phyloP scores from a whole-genome alignment of 2,888 invertebrate genomes.

The Parnassius mnemosyne region DNA sequence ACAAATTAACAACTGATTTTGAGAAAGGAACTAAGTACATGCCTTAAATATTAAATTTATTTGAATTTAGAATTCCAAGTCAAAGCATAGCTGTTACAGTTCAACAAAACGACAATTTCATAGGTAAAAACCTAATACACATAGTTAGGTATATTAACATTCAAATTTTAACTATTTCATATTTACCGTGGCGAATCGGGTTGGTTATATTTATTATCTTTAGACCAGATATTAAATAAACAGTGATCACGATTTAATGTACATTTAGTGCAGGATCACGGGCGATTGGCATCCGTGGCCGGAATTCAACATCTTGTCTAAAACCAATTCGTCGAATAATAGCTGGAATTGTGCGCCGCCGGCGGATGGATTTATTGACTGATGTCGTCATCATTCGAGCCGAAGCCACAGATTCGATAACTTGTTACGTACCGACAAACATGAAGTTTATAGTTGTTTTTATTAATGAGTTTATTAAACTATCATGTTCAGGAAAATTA shows the following conservation, averaged over 20 bases:
- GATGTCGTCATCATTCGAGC: constrained; percentile 33
- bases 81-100: no score
- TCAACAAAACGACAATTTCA: no score
- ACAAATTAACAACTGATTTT: no score
- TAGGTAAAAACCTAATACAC: no score
- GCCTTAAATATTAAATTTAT: no score
- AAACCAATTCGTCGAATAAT: constrained; percentile 48
- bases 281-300: constrained; percentile 43
- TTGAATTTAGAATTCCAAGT: no score
- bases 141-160: no score
- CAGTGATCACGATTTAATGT: constrained; percentile 11
- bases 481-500: no score
- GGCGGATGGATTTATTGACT: constrained; percentile 41
- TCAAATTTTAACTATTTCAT: no score
- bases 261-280: constrained; percentile 25
- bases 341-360: constrained; percentile 41
- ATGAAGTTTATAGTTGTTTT: no score
- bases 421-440: constrained; percentile 18
- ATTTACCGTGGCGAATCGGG: background rate
- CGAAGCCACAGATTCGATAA: constrained; percentile 20
- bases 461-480: no score
- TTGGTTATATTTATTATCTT: background rate
- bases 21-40: no score
- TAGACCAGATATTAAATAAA: constrained; percentile 3
- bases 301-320: constrained; percentile 50